Percentiles rank a stretch among this genome's conserved stretches.
phyloP scores from a whole-genome alignment of 1,140 invertebrate genomes.

The Sesamia nonagrioides region DNA sequence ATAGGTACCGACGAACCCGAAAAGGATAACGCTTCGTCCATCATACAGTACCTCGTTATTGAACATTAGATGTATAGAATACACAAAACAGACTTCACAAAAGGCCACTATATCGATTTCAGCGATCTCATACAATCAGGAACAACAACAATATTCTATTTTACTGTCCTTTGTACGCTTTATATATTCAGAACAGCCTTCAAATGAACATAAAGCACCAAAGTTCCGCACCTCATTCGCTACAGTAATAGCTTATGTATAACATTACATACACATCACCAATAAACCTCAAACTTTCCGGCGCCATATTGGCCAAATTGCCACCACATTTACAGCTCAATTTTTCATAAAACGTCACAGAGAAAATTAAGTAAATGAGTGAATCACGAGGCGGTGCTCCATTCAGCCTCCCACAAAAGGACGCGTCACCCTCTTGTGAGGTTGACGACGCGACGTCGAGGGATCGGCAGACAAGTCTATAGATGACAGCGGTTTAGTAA shows the following conservation, averaged over 20 bases:
- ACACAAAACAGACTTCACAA: conserved; percentile 1
- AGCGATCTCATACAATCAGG: not conserved
- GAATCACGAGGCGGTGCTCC: conserved; percentile 12
- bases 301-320: conserved; percentile 15
- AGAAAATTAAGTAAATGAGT: conserved; percentile 42
- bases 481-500: conserved; percentile 8
- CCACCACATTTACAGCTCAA: conserved; percentile 1
- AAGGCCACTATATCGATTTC: not conserved
- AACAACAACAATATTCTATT: conserved; percentile 8
- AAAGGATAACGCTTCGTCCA: not conserved
- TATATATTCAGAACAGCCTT: not conserved
- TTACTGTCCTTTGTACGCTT: not conserved
- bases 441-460: conserved; percentile 33
- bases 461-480: not conserved
- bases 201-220: not conserved
- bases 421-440: conserved; percentile 47
- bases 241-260: not conserved
- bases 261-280: not conserved
- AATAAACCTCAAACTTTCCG: conserved; percentile 18
- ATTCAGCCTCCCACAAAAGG: conserved; percentile 36
- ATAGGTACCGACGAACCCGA: too few relatives aligned
- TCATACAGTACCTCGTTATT: not conserved
- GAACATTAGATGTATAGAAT: conserved; percentile 4
- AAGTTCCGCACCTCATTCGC: not conserved
- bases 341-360: conserved; percentile 31